These are phyloP conservation scores for Apodemus agrarius DNA, from an alignment of 2,797 vertebrate species.

Conservation along the genomic window DNA sequence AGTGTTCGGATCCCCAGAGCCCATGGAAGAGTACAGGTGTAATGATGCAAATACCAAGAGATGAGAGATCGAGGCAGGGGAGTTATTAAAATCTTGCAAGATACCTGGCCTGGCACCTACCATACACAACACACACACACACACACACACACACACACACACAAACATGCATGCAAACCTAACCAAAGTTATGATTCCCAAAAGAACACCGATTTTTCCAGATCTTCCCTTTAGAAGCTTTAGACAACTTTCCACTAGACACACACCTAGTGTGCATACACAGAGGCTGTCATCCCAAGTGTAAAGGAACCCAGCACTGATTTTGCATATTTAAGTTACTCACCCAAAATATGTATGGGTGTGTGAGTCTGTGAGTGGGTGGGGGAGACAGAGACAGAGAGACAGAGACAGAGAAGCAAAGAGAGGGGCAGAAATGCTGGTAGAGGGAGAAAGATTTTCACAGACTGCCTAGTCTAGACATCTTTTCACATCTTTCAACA, in stretches of 20 bases:
- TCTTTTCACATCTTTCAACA: not conserved
- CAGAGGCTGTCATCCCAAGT: not conserved
- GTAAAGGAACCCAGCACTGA: not conserved
- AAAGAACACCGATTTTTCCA: not conserved
- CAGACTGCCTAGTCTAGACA: not conserved
- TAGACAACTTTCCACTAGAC: not conserved
- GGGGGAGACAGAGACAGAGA: not conserved
- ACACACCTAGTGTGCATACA: not conserved
- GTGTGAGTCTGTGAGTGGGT: not conserved
- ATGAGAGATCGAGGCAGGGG: not conserved
- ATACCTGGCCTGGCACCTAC: not conserved
- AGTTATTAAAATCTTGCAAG: not conserved
- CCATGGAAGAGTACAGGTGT: not conserved
- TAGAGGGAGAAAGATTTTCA: not conserved
- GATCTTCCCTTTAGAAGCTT: not conserved
- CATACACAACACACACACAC: not conserved
- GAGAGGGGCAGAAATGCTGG: not conserved
- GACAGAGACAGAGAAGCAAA: not conserved
- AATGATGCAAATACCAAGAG: not conserved
- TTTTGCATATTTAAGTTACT: slow-evolving; percentile 37
- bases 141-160: not conserved
- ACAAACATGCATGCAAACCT: not conserved
- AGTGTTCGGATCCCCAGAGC: not conserved
- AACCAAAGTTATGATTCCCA: not conserved
- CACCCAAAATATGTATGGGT: not conserved